Conservation (phyloP, 2,113 vertebrate species). For the Ceyx melanurus region DNA sequence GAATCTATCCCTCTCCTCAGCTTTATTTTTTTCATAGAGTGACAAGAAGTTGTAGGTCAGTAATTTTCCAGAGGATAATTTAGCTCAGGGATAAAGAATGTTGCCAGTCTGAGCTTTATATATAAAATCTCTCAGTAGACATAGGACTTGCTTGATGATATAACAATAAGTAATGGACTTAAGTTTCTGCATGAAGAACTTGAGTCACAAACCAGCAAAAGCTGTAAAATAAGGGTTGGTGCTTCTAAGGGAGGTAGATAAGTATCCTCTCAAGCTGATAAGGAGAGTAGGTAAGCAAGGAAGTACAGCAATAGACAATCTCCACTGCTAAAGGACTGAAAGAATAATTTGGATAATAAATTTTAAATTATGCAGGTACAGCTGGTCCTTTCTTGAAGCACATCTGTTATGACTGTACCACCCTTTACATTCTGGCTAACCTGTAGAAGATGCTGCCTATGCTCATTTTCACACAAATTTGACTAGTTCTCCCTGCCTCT, state of each 20-base stretch:
- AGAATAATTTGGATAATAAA: background rate
- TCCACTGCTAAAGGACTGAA: background rate
- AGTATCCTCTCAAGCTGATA: background rate
- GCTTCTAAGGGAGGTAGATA: fast-evolving
- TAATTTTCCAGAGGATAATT: background rate
- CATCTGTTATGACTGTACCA: background rate
- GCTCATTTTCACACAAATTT: background rate
- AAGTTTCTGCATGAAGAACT: background rate
- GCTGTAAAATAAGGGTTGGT: background rate
- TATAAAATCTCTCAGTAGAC: background rate
- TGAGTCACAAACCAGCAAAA: background rate
- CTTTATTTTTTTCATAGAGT: background rate
- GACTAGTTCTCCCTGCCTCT: background rate
- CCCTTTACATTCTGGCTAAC: background rate
- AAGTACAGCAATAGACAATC: background rate
- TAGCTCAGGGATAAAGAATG: background rate
- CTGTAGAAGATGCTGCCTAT: background rate
- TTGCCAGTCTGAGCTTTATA: background rate
- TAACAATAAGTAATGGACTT: background rate
- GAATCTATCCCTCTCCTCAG: background rate
- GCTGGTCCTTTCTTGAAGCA: background rate
- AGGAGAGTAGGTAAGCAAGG: background rate
- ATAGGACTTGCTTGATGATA: background rate
- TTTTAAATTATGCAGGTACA: background rate
- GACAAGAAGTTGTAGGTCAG: background rate